phyloP scores from a whole-genome alignment of 1,140 invertebrate species.

The Tetraneura akinire region DNA sequence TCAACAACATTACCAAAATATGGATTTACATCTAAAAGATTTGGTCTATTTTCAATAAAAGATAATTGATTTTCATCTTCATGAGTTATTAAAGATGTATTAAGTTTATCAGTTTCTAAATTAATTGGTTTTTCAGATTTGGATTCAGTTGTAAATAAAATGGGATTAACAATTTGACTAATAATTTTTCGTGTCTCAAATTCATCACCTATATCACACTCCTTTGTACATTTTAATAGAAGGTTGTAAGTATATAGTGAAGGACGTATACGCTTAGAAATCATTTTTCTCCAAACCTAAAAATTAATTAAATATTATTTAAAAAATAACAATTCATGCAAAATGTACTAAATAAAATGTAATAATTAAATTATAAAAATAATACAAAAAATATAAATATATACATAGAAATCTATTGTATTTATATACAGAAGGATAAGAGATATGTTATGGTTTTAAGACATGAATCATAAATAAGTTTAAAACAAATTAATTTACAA shows the following conservation, averaged over 20 bases:
- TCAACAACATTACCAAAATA: constrained; percentile 64
- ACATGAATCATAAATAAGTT: too few relatives aligned
- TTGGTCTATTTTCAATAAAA: constrained; percentile 56
- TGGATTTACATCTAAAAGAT: constrained; percentile 64
- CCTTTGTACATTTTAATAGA: constrained; percentile 73
- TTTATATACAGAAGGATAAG: too few relatives aligned
- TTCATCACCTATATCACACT: constrained; percentile 75
- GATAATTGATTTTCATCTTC: background rate
- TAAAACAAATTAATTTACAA: too few relatives aligned
- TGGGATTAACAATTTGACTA: constrained; percentile 38
- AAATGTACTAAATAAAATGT: too few relatives aligned
- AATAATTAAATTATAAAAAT: too few relatives aligned
- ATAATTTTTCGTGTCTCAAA: constrained; percentile 57
- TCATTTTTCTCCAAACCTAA: constrained; percentile 81
- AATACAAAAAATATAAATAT: too few relatives aligned
- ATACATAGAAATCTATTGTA: too few relatives aligned
- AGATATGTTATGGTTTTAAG: too few relatives aligned
- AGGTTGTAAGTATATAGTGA: constrained; percentile 78
- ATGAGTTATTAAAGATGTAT: background rate
- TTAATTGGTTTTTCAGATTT: background rate
- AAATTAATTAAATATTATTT: background rate
- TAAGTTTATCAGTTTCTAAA: background rate
- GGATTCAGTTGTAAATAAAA: background rate
- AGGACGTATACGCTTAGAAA: constrained; percentile 66
- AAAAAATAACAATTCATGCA: too few relatives aligned